These are phyloP conservation scores for Cantharis rustica DNA, from an alignment of 2,888 invertebrate genomes.

Conservation along the genomic window DNA sequence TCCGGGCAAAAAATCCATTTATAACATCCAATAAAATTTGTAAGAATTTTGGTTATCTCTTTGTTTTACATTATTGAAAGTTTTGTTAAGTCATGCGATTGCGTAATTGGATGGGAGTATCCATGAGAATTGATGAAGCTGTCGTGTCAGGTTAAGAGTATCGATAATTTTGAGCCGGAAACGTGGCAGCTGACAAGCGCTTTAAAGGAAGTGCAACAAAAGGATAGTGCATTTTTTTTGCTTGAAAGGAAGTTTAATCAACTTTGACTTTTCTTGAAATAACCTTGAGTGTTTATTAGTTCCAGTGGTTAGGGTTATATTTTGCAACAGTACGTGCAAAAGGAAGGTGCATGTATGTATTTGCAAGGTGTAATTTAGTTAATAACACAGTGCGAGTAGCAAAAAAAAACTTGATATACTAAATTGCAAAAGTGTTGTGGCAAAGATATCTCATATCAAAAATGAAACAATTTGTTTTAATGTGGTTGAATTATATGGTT, in stretches of 20 bases:
- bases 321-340: background rate
- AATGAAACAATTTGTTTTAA: background rate
- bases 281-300: background rate
- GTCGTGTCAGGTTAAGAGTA: background rate
- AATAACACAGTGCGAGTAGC: background rate
- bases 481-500: background rate
- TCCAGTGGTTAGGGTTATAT: background rate
- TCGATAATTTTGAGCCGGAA: background rate
- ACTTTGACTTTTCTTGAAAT: constrained; percentile 1
- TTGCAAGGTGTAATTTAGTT: background rate
- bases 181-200: background rate
- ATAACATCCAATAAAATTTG: background rate
- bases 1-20: background rate
- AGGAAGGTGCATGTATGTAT: background rate
- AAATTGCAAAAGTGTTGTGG: background rate
- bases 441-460: background rate
- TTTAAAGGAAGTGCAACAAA: background rate
- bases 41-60: background rate
- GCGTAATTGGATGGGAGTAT: background rate
- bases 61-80: background rate
- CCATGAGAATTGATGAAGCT: background rate
- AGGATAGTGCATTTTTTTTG: background rate
- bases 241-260: background rate
- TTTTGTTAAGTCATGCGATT: background rate
- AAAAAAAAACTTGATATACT: background rate